Evolutionary conservation across 2,888 invertebrate species (phyloP), one percentile per base, ranked within the genome.

Genomic region (Limnephilus marmoratus): DNA sequence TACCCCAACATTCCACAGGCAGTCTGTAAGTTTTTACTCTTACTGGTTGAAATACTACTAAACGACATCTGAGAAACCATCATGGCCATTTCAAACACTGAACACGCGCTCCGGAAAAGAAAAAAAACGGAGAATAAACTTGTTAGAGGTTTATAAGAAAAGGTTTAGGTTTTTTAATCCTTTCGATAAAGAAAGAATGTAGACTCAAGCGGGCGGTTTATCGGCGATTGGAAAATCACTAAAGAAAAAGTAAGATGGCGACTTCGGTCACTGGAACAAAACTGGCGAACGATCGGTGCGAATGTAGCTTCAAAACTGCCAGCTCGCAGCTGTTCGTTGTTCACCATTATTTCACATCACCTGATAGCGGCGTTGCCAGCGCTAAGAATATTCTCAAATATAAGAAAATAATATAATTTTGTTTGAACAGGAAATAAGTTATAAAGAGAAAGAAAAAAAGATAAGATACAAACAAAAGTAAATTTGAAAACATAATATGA

Each of bases 41-140:
- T 86, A 93, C 95, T 94, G 94, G 95, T 95, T 68, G 68, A 68
- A 95, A 95, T 96, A 96, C 95, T 96, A 96, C 96, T 96, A 96
- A 96, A 96, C 95, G 95, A 95, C 95, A 96, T 96, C 94, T 96
- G 96, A 95, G 96, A 96, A 95, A 96, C 95, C 94, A 96, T 95
- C 96, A 96, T 96, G 95, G 96, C 96, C 96, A 96, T 96, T 95
- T 95, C 96, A 80, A 49, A 81, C 90, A 91, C 81, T 68, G 85
- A 88, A 87, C 81, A 83, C 89, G 85, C 91, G 85, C 91, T 86
- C 81, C 68, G 68, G 68, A 68, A 68, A 68, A 68, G 68, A 68
- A 68, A 68, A 49, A 68, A 68, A 90, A 80, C 82, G 83, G 88
- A 90, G 90, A 41, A 9, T n/a, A 9, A 68, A 68, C 68, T 68